phyloP scores from a whole-genome alignment of 2,113 vertebrate species.

The Marcusenius ussheri region DNA sequence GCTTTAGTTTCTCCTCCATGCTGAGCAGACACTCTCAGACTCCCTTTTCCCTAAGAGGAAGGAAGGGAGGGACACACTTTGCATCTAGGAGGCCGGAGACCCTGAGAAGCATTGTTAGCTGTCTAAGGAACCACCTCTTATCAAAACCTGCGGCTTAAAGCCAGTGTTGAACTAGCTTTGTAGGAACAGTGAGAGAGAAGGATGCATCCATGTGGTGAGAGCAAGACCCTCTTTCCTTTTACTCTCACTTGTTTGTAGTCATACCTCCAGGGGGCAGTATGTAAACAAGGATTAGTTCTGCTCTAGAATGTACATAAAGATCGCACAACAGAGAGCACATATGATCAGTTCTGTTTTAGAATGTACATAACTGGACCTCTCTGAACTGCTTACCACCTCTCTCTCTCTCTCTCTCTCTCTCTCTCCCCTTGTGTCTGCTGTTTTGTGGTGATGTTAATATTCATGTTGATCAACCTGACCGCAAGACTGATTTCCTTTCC shows the following conservation, averaged over 20 bases:
- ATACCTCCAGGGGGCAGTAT: not conserved
- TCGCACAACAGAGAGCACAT: not conserved
- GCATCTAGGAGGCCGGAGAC: not conserved
- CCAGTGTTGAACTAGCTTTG: not conserved
- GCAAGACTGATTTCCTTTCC: no score
- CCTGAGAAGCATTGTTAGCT: not conserved
- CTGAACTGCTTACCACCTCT: no score
- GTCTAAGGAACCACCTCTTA: not conserved
- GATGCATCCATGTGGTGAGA: not conserved
- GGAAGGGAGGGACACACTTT: slow-evolving; percentile 14
- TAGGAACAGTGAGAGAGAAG: not conserved
- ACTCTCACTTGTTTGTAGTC: not conserved
- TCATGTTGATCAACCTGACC: no score
- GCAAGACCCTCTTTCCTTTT: not conserved
- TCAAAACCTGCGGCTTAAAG: not conserved
- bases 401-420: no score
- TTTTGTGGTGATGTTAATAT: no score
- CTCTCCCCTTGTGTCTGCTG: no score
- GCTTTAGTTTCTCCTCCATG: not conserved
- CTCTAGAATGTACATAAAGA: not conserved
- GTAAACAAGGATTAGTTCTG: not conserved
- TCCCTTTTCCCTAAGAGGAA: slow-evolving; percentile 26
- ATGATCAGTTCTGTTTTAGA: not conserved
- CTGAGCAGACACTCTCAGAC: slow-evolving; percentile 3
- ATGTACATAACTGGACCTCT: no score